Base-by-base conservation (phyloP, 2,888 invertebrate species). In the Lasiommata megera region DNA sequence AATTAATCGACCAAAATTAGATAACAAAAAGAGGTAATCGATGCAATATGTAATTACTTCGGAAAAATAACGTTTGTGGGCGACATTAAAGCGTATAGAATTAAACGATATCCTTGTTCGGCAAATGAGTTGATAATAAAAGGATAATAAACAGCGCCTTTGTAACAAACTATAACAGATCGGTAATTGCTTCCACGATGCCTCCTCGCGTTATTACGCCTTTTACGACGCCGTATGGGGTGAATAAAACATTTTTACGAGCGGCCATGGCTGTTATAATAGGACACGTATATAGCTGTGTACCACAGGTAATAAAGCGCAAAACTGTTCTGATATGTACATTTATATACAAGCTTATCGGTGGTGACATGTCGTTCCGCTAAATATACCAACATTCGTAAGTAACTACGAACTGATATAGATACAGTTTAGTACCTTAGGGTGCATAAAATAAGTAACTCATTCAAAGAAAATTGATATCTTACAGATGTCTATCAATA, bases 91-190 rank as follows among this genome's bases (percentile, higher is more conserved):
- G 67, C 69, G 76, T 80, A 84, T 85, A 84, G 81, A 82, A 85
- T 87, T 85, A 82, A 87, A 82, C 79, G 74, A 68, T 78, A 82
- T 82, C 86, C 86, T 87, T 84, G 88, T 88, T 84, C 82, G 72
- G 74, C 80, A 83, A 89, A 89, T 85, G 88, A 86, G 87, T 84
- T 84, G 88, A 88, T 88, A 88, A 88, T 89, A 89, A 89, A 90
- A 88, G 75, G 88, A 87, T 88, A 89, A 88, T 90, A 89, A 90
- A 89, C 84, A 85, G 85, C 85, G 85, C 87, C 86, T 86, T 89
- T 88, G 90, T 89, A 87, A 89, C 90, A 89, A 89, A 89, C 90
- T 90, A 89, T 90, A 89, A 89, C 89, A 89, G 90, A 89, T 90
- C 87, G 80, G 89, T 90, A 90, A 90, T 90, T 90, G 90, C 88